Base-by-base conservation (phyloP, 2,113 vertebrate genomes). In the Stigmatopora nigra region DNA sequence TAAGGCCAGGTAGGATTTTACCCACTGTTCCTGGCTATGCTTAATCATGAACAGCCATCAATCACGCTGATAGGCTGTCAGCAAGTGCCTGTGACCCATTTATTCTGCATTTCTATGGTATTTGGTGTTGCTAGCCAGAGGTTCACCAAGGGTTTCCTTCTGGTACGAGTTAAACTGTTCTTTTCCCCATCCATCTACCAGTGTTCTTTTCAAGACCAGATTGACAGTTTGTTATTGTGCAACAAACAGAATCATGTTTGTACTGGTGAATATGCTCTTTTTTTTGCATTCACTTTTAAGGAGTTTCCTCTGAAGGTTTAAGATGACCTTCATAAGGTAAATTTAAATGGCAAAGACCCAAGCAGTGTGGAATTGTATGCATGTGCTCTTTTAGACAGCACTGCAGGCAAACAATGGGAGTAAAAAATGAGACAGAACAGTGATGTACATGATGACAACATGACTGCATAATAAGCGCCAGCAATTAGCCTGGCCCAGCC, bases 391-490 rank as follows among this genome's bases (percentile, higher is more conserved):
- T 71, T 72, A 65, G 57, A 47, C 74, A 58, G 65, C 35, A 15
- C 17, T 16, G 11, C 15, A 41, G 68, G 70, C 61, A 67, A 70
- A 76, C 78, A 74, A 70, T 47, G 45, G 66, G 10, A 3, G 22
- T 77, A 77, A 79, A 72, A 76, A 82, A 22, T 0, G 63, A 81
- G 71, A 73, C 70, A 67, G 78, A 69, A 13, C 64, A 68, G 75
- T 68, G 80, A 86, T 81, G 83, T 75, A 78, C 80, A 81, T 83
- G 73, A 85, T 75, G 70, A 69, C 78, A 79, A 80, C 80, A 84
- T 85, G 83, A 83, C 82, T 82, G 82, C 82, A 83, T 88, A 85
- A 86, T 84, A 83, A 86, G 81, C 67, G 73, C 38, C 76, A 69
- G 76, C 81, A 87, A 84, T 87, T 86, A 86, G 82, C 76, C 69